A percentile compares a stretch with the other conserved stretches of the same genome.
These are phyloP conservation scores for Mastomys natalensis DNA, from an alignment of 2,113 vertebrate genomes.

Conservation along the genomic window DNA sequence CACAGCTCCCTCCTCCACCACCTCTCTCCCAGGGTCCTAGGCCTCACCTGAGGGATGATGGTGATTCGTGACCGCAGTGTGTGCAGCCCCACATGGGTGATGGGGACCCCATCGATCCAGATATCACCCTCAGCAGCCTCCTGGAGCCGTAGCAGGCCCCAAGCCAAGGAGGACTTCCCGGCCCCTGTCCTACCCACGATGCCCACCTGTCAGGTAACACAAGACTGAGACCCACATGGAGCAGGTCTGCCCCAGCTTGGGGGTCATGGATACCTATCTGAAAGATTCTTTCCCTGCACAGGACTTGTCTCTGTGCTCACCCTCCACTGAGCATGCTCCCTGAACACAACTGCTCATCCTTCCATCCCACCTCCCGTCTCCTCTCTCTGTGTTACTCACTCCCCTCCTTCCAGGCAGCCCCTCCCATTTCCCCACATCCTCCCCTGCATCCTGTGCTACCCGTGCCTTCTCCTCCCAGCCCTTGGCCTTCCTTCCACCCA, in stretches of 20 bases:
- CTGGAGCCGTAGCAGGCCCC: conserved; percentile 92
- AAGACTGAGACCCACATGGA: neutral
- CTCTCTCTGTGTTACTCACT: neutral
- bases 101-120: conserved; percentile 93
- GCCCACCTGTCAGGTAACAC: conserved; percentile 88
- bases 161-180: conserved; percentile 94
- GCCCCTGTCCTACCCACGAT: conserved; percentile 96
- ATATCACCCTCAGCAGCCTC: conserved; percentile 94
- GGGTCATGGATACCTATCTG: neutral
- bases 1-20: fast-evolving
- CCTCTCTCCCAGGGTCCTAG: fast-evolving
- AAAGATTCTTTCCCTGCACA: neutral
- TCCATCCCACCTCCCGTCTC: too few relatives aligned
- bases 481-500: too few relatives aligned
- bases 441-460: neutral
- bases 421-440: neutral
- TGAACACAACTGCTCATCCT: neutral
- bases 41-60: conserved; percentile 93
- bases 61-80: conserved; percentile 93
- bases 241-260: neutral
- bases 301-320: neutral
- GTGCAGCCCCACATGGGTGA: conserved; percentile 92
- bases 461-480: neutral
- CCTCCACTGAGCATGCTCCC: too few relatives aligned
- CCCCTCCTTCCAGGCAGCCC: fast-evolving